Percentiles rank a stretch among this genome's conserved stretches.
Conservation (phyloP, 2,888 invertebrate genomes). For the Pheosia gnoma region DNA sequence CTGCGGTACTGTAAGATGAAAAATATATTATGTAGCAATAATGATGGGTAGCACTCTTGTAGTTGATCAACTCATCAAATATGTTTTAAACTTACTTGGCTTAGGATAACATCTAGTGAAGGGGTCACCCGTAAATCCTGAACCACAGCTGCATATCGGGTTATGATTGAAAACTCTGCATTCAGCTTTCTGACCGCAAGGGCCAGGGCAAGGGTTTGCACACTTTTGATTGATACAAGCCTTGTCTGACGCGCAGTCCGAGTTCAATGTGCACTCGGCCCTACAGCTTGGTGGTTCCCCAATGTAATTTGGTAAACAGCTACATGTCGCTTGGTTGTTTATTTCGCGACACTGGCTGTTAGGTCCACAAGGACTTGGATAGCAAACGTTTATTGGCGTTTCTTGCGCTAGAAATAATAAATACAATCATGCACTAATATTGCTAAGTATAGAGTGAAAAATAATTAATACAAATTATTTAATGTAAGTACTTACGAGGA, state of each 20-base stretch:
- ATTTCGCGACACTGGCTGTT: slow-evolving; percentile 85
- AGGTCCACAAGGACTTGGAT: slow-evolving; percentile 85
- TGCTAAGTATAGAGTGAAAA: slow-evolving; percentile 6
- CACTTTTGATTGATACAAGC: slow-evolving; percentile 89
- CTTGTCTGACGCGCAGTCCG: slow-evolving; percentile 85
- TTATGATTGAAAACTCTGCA: slow-evolving; percentile 89
- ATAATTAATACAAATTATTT: slow-evolving; percentile 7
- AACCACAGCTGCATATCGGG: slow-evolving; percentile 87
- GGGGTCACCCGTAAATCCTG: slow-evolving; percentile 86
- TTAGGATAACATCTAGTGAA: slow-evolving; percentile 86
- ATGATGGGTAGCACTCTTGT: neutral
- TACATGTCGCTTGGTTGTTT: slow-evolving; percentile 86
- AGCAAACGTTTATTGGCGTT: slow-evolving; percentile 76
- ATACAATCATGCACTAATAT: neutral
- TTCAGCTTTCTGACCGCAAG: slow-evolving; percentile 88
- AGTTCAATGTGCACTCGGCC: slow-evolving; percentile 87
- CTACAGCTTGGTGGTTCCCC: slow-evolving; percentile 88
- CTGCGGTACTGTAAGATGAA: slow-evolving; percentile 54
- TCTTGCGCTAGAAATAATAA: slow-evolving; percentile 60
- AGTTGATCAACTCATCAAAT: neutral
- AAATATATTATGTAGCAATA: neutral
- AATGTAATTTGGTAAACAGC: slow-evolving; percentile 87
- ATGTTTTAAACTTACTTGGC: slow-evolving; percentile 62
- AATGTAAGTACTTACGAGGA: slow-evolving; percentile 58
- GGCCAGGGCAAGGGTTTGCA: slow-evolving; percentile 87